Evolutionary conservation across 2,113 vertebrate species (phyloP).

Genomic region (mouse (Mus musculus)): GRCm39 chr2:172500001-172500500

Average conservation of each 20-base stretch:
- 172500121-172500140: too few species aligned
- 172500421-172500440: too few species aligned
- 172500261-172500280: background rate
- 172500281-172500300: background rate
- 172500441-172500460: too few species aligned
- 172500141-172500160: background rate
- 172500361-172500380: too few species aligned
- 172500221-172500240: background rate
- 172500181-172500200: background rate
- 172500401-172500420: too few species aligned
- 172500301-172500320: background rate
- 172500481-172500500: too few species aligned
- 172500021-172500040: background rate
- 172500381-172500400: too few species aligned
- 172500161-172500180: background rate
- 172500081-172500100: background rate
- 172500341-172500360: too few species aligned
- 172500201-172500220: background rate
- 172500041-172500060: background rate
- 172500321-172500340: too few species aligned
- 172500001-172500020: background rate
- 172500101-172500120: background rate
- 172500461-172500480: too few species aligned
- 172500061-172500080: rapidly evolving
- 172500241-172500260: background rate